Evolutionary conservation across 2,888 invertebrate genomes (phyloP).

Genomic region (Drosophila anceps): DNA sequence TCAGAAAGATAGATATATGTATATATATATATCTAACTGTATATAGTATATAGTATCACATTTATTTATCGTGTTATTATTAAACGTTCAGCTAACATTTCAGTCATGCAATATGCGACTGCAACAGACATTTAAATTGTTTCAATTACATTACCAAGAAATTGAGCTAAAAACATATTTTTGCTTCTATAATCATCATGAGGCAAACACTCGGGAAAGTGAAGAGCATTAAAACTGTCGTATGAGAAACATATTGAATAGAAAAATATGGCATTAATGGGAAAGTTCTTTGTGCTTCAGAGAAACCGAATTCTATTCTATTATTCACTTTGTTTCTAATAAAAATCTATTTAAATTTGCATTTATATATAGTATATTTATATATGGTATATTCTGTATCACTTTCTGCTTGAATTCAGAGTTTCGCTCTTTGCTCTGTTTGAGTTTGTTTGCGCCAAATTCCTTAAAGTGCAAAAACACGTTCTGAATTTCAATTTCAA

Average conservation of each 20-base stretch:
- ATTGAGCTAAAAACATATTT: conserved; percentile 10
- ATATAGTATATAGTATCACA: not conserved
- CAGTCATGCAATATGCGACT: conserved; percentile 20
- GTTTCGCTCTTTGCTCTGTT: conserved; percentile 28
- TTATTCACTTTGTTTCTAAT: not conserved
- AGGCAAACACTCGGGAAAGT: not conserved
- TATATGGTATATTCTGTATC: not conserved
- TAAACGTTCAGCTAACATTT: conserved; percentile 6
- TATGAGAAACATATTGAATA: not conserved
- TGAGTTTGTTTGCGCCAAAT: conserved; percentile 21
- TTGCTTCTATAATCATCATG: not conserved
- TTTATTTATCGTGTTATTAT: conserved; percentile 12
- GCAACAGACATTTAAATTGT: not conserved
- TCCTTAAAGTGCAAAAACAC: conserved; percentile 10
- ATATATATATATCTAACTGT: not conserved
- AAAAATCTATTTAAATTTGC: not conserved
- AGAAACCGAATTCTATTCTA: too few relatives aligned
- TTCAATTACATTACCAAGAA: conserved; percentile 9
- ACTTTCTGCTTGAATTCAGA: conserved; percentile 31
- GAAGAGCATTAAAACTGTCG: not conserved
- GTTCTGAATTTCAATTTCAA: conserved; percentile 16
- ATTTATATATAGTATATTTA: not conserved
- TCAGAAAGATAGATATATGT: not conserved
- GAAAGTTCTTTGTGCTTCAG: not conserved
- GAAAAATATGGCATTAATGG: not conserved